Base-by-base conservation (phyloP, 2,888 invertebrate species). In the Spilosoma lubricipeda region DNA sequence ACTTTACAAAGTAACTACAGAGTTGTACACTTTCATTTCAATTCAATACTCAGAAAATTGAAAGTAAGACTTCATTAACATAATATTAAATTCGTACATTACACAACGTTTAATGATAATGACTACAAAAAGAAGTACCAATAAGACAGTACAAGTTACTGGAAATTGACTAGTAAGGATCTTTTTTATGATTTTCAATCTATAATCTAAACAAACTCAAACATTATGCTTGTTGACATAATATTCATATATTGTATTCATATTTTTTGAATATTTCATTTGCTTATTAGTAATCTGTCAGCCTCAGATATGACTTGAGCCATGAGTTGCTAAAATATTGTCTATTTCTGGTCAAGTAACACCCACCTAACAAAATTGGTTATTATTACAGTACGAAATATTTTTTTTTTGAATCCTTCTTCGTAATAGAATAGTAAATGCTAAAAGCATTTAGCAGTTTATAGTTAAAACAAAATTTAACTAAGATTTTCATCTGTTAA, bases 81-180 rank as follows among this genome's bases (percentile, higher is more conserved):
- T 89, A n/a, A n/a, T n/a, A 91, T 87, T 86, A 84, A 84, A 88
- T 88, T 86, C 84, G 83, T 78, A 83, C 83, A 80, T 81, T 72
- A 70, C 75, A 81, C 82, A 85, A 80, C 77, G 73, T 72, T 77
- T 59, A 66, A 76, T 20, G 69, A 2, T 1, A 2, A 20, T 72
- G 74, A 80, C 69, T 69, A 67, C 23, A 71, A 74, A 33, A 52
- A 42, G 72, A 85, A 82, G 82, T 75, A 83, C 83, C 79, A 80
- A 83, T 82, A 86, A 85, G 77, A 85, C 84, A 82, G 56, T 82
- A 86, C 84, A 81, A 80, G 86, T 79, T 84, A 80, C 81, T 77
- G 78, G 66, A 64, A 56, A 70, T 48, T 39, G 77, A 69, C 89
- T 90, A 11, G 39, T 39, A 39, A 39, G 8, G 3, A 39, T 7